Conservation (phyloP, 1,140 invertebrate species). For the Rhagoletis zephyria region DNA sequence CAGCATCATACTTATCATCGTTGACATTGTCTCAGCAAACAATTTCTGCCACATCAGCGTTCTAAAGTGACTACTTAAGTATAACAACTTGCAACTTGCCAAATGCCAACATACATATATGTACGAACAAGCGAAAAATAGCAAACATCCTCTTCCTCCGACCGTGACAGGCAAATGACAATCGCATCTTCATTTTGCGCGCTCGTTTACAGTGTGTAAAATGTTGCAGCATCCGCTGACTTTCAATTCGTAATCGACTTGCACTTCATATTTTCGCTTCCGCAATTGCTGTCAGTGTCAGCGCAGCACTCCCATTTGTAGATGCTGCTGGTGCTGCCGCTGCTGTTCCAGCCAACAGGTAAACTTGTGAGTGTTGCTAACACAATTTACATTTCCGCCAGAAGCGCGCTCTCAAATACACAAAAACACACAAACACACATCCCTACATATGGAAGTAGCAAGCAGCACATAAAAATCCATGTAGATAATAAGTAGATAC, state of each 20-base stretch:
- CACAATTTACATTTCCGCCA: slow-evolving; percentile 46
- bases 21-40: slow-evolving; percentile 37
- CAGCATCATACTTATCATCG: neutral
- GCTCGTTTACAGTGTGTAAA: slow-evolving; percentile 18
- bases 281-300: slow-evolving; percentile 34
- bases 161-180: neutral
- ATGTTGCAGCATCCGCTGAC: slow-evolving; percentile 6
- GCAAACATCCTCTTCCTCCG: neutral
- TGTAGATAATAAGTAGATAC: too few relatives aligned
- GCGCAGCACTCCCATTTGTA: neutral
- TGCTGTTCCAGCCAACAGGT: slow-evolving; percentile 10
- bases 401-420: neutral
- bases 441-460: too few relatives aligned
- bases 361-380: slow-evolving; percentile 30
- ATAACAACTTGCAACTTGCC: slow-evolving; percentile 13
- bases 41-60: slow-evolving; percentile 30
- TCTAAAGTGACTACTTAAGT: slow-evolving; percentile 14
- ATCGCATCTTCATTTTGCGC: neutral
- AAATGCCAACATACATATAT: neutral
- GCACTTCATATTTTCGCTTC: slow-evolving; percentile 17
- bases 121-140: neutral
- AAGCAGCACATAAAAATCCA: neutral
- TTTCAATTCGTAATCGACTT: slow-evolving; percentile 42
- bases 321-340: neutral
- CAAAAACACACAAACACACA: neutral